Percentiles rank a stretch among this genome's conserved stretches.
Evolutionary conservation across 2,113 vertebrate species (phyloP).

Genomic region (Daubentonia madagascariensis): DNA sequence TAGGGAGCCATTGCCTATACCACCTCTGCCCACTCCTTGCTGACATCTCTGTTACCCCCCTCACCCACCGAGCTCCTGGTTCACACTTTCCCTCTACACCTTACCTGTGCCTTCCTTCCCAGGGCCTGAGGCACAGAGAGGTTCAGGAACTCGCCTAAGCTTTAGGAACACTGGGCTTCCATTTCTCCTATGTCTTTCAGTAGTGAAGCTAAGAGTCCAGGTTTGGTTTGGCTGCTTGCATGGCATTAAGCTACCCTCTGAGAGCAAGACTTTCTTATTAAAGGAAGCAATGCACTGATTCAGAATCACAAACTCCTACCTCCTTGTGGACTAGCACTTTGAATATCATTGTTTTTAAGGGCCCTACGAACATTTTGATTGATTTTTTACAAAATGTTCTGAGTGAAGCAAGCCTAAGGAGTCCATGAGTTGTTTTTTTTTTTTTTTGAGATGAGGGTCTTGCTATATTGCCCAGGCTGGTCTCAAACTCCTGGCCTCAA

Average conservation of each 20-base stretch:
- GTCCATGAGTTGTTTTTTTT: no score
- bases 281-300: not conserved
- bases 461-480: no score
- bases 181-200: not conserved
- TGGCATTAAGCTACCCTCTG: not conserved
- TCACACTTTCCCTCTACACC: not conserved
- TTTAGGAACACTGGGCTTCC: not conserved
- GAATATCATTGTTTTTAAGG: not conserved
- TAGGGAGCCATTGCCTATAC: not conserved
- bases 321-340: not conserved
- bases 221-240: not conserved
- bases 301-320: not conserved
- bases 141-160: not conserved
- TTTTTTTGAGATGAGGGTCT: no score
- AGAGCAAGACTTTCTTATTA: not conserved
- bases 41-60: not conserved
- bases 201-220: not conserved
- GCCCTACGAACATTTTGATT: not conserved
- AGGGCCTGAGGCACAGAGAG: rapidly evolving
- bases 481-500: no score
- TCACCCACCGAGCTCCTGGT: not conserved
- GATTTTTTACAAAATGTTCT: not conserved
- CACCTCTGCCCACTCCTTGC: not conserved
- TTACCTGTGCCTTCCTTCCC: not conserved
- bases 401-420: not conserved